These are phyloP conservation scores for Passer domesticus DNA, from an alignment of 2,113 vertebrate genomes.

Conservation along the genomic window DNA sequence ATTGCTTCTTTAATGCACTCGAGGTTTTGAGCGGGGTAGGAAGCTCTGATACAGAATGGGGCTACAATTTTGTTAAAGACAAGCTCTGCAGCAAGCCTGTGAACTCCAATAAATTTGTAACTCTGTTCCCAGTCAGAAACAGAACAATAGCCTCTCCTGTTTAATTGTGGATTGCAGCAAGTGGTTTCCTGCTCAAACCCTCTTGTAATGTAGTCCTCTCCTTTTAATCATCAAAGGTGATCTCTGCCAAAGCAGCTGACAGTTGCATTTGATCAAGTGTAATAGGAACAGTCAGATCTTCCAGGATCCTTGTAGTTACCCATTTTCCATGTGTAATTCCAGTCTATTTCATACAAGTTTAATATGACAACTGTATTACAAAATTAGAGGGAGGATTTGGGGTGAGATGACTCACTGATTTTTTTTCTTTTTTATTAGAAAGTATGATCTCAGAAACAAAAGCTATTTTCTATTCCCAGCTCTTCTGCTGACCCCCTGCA, in stretches of 20 bases:
- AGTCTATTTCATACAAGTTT: slow-evolving; percentile 64
- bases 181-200: slow-evolving; percentile 34
- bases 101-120: slow-evolving; percentile 55
- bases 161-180: slow-evolving; percentile 44
- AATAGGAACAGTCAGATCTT: slow-evolving; percentile 65
- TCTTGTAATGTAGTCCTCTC: slow-evolving; percentile 64
- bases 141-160: slow-evolving; percentile 59
- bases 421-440: slow-evolving; percentile 8
- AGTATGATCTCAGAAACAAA: slow-evolving; percentile 16
- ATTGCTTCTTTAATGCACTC: slow-evolving; percentile 69
- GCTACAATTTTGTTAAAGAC: slow-evolving; percentile 55
- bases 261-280: slow-evolving; percentile 58
- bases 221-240: slow-evolving; percentile 64
- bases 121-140: slow-evolving; percentile 59
- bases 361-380: slow-evolving; percentile 66
- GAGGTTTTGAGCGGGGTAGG: slow-evolving; percentile 41
- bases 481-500: not conserved
- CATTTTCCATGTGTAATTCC: slow-evolving; percentile 65
- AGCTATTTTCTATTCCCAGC: not conserved
- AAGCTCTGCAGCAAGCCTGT: slow-evolving; percentile 53
- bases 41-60: slow-evolving; percentile 56
- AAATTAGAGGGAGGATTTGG: slow-evolving; percentile 55
- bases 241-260: slow-evolving; percentile 50
- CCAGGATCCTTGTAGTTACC: slow-evolving; percentile 61
- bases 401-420: slow-evolving; percentile 37